Evolutionary conservation across 2,888 invertebrate genomes (phyloP).

Genomic region (Cataglyphis albicans): DNA sequence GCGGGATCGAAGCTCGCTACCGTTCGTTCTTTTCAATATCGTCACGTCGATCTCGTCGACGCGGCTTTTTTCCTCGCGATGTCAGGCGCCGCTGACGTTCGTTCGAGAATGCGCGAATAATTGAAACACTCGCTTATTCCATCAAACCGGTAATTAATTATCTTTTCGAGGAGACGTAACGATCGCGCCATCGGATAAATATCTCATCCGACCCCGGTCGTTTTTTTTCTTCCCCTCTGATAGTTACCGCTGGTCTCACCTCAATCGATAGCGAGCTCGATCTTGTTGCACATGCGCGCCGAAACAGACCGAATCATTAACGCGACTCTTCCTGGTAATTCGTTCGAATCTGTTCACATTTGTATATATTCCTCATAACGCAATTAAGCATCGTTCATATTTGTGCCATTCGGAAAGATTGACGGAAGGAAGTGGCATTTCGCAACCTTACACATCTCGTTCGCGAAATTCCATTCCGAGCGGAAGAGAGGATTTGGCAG

Average conservation of each 20-base stretch:
- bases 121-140: slow-evolving; percentile 45
- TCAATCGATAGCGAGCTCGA: slow-evolving; percentile 75
- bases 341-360: slow-evolving; percentile 54
- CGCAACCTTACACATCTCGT: slow-evolving; percentile 36
- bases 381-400: slow-evolving; percentile 15
- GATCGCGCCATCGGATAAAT: slow-evolving; percentile 59
- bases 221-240: background rate
- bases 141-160: slow-evolving; percentile 65
- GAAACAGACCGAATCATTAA: slow-evolving; percentile 71
- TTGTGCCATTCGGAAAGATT: slow-evolving; percentile 15
- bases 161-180: slow-evolving; percentile 43
- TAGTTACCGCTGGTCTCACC: slow-evolving; percentile 8
- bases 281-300: slow-evolving; percentile 75
- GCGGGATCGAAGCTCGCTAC: slow-evolving; percentile 74
- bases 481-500: slow-evolving; percentile 53
- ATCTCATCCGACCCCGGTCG: slow-evolving; percentile 48
- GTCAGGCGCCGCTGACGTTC: slow-evolving; percentile 50
- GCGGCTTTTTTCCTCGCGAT: slow-evolving; percentile 34
- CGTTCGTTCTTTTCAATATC: slow-evolving; percentile 60
- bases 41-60: slow-evolving; percentile 57
- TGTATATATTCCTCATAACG: slow-evolving; percentile 23
- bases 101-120: slow-evolving; percentile 45
- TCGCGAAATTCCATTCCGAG: slow-evolving; percentile 37
- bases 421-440: slow-evolving; percentile 41
- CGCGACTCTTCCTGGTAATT: slow-evolving; percentile 76